Conservation (phyloP, 2,797 vertebrate species). For the Pseudochirops corinnae region DNA sequence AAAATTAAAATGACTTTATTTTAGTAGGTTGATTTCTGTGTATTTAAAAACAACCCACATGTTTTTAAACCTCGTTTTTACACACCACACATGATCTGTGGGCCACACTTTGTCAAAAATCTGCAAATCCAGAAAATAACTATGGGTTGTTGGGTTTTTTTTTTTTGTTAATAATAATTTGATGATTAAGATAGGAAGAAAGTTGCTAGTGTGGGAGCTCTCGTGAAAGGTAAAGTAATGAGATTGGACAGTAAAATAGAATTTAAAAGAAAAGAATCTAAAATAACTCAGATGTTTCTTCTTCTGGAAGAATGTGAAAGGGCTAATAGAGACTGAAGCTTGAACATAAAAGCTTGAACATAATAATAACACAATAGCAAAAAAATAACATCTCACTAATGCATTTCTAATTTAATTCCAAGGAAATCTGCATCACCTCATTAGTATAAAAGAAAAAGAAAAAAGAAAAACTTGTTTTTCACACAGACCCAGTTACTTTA, state of each 20-base stretch:
- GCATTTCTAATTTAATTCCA: constrained; percentile 1
- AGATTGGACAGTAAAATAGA: background rate
- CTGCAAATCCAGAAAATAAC: background rate
- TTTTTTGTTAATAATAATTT: background rate
- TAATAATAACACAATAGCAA: too few species aligned
- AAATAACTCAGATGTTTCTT: background rate
- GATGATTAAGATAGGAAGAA: background rate
- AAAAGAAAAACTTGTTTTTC: background rate
- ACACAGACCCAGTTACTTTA: background rate
- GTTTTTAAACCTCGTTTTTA: background rate
- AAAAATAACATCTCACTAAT: constrained; percentile 9
- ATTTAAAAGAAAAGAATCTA: background rate
- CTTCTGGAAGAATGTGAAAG: constrained; percentile 2
- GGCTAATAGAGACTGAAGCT: background rate
- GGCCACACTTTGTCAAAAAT: background rate
- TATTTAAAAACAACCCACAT: background rate
- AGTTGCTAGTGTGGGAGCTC: background rate
- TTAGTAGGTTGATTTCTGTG: background rate
- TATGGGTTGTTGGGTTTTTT: background rate
- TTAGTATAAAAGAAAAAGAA: background rate
- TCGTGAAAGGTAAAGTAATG: background rate
- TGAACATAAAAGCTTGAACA: background rate
- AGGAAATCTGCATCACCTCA: background rate
- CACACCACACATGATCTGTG: background rate
- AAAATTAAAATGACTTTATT: background rate